Conservation (phyloP, 64 coral and sea anemone genomes). For the Trachythela sp. region DNA sequence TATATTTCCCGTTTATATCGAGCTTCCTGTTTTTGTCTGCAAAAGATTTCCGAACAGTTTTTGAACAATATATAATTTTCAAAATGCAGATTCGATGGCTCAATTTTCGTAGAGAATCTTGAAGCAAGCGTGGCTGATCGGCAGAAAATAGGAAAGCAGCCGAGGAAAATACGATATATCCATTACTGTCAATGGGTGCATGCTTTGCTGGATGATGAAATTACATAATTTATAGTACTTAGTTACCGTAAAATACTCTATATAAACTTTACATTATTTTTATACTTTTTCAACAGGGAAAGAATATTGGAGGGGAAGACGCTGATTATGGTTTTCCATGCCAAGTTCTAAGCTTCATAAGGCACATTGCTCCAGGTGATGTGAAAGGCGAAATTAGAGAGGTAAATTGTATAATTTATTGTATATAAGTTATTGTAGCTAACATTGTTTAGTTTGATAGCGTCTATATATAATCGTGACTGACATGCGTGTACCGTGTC, state of each 20-base stretch:
- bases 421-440: too few relatives aligned
- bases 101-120: neutral
- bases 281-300: neutral
- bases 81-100: neutral
- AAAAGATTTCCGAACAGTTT: neutral
- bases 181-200: neutral
- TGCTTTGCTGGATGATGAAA: neutral
- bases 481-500: too few relatives aligned
- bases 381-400: constrained; percentile 26
- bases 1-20: neutral
- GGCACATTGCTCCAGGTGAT: constrained; percentile 5
- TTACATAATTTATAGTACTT: neutral
- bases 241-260: too few relatives aligned
- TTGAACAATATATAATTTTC: neutral
- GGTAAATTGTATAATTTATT: too few relatives aligned
- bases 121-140: neutral
- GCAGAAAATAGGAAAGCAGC: neutral
- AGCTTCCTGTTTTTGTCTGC: neutral
- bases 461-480: too few relatives aligned
- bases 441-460: too few relatives aligned
- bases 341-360: neutral
- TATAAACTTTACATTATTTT: neutral
- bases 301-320: neutral
- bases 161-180: neutral
- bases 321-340: constrained; percentile 10